These are phyloP conservation scores for Entomyzon cyanotis DNA, from an alignment of 2,113 vertebrate genomes.

Conservation along the genomic window DNA sequence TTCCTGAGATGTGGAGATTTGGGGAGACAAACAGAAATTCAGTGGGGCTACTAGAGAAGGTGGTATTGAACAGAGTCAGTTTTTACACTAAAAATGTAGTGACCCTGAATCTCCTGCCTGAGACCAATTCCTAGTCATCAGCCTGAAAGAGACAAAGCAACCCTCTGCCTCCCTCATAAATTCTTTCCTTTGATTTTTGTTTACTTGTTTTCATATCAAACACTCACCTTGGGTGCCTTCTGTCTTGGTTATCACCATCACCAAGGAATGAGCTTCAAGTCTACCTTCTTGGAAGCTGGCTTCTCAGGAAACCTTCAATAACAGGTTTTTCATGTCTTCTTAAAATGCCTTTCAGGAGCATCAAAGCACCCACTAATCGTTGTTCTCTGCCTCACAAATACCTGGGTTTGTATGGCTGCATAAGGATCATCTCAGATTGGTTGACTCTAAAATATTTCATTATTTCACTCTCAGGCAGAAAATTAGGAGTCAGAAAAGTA, in stretches of 20 bases:
- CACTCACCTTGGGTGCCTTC: neutral
- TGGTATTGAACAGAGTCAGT: neutral
- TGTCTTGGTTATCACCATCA: neutral
- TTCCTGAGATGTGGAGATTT: neutral
- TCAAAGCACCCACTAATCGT: neutral
- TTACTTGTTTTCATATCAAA: constrained; percentile 31
- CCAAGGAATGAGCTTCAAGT: neutral
- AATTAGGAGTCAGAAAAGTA: neutral
- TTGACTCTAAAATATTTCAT: neutral
- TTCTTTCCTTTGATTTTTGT: constrained; percentile 4
- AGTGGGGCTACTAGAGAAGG: neutral
- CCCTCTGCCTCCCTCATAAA: neutral
- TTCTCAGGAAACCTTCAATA: neutral
- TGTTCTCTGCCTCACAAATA: neutral
- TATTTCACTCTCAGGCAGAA: neutral
- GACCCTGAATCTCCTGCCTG: neutral
- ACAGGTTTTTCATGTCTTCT: constrained; percentile 15
- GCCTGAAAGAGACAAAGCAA: neutral
- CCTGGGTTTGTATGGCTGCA: neutral
- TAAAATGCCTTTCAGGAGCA: neutral
- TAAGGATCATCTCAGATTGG: neutral
- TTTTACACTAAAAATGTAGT: neutral
- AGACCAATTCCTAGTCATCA: neutral
- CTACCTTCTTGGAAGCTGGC: neutral
- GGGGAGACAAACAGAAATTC: neutral